phyloP scores from a whole-genome alignment of 1,140 invertebrate genomes.

The Akabosia matsudoensis region DNA sequence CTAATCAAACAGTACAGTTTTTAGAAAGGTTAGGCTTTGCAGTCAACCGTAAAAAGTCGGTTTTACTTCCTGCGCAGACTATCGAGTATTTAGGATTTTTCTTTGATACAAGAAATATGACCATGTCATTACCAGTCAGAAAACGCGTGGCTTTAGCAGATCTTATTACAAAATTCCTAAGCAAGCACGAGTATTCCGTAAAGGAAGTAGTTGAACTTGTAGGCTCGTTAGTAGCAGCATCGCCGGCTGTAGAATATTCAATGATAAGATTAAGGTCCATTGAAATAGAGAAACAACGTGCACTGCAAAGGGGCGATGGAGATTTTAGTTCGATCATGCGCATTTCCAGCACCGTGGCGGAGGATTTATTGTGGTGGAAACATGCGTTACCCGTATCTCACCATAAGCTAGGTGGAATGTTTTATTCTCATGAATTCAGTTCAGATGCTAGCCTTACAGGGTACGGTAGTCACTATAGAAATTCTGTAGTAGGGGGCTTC shows the following conservation, averaged over 20 bases:
- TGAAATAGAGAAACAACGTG: background rate
- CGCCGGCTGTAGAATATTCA: constrained; percentile 26
- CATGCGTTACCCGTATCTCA: background rate
- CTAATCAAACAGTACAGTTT: background rate
- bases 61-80: background rate
- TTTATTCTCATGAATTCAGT: background rate
- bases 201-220: background rate
- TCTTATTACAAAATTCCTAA: background rate
- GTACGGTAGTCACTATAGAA: background rate
- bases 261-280: constrained; percentile 26
- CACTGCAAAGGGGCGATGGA: background rate
- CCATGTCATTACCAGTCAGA: background rate
- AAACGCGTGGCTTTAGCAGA: background rate
- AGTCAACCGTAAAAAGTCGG: constrained; percentile 25
- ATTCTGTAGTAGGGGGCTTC: background rate
- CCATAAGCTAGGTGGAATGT: background rate
- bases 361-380: constrained; percentile 29
- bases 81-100: constrained; percentile 35
- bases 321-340: background rate
- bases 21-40: constrained; percentile 28
- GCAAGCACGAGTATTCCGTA: background rate
- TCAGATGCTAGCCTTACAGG: constrained; percentile 25
- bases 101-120: constrained; percentile 19
- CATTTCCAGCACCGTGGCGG: background rate
- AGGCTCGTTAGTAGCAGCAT: constrained; percentile 24